Percentiles rank a stretch among this genome's conserved stretches.
Conservation (phyloP, 2,797 vertebrate genomes). For the Mormyrops boulengeri region DNA sequence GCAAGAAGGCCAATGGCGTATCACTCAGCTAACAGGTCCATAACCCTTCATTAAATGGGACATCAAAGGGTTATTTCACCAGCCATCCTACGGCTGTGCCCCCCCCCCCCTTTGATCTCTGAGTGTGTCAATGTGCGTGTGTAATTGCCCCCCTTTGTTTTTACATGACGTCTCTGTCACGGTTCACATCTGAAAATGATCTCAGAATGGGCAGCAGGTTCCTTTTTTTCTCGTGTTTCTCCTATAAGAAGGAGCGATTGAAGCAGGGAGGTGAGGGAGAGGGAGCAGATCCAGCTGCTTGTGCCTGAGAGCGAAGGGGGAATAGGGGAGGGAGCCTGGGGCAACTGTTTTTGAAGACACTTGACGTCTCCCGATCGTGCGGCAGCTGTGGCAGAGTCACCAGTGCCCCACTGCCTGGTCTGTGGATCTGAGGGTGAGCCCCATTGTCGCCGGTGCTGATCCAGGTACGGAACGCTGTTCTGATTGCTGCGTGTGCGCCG, state of each 20-base stretch:
- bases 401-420: constrained; percentile 35
- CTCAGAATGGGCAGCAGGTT: not conserved
- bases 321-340: not conserved
- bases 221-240: not conserved
- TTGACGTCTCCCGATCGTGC: constrained; percentile 35
- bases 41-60: not conserved
- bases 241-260: not conserved
- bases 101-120: constrained; percentile 50
- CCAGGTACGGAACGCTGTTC: constrained; percentile 4
- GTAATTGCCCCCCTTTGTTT: not conserved
- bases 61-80: not conserved
- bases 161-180: constrained; percentile 12
- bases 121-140: not conserved
- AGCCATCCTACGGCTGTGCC: constrained; percentile 66
- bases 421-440: constrained; percentile 24
- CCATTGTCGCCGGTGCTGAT: not conserved
- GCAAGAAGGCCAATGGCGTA: not conserved
- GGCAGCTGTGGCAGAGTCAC: constrained; percentile 42
- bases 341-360: constrained; percentile 66
- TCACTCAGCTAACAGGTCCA: not conserved
- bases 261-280: not conserved
- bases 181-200: constrained; percentile 20
- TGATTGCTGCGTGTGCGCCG: not conserved
- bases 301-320: not conserved
- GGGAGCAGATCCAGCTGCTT: not conserved